Percentiles rank a stretch among this genome's conserved stretches.
phyloP scores from a whole-genome alignment of 2,888 invertebrate genomes.

The Gasteruption jaculator region DNA sequence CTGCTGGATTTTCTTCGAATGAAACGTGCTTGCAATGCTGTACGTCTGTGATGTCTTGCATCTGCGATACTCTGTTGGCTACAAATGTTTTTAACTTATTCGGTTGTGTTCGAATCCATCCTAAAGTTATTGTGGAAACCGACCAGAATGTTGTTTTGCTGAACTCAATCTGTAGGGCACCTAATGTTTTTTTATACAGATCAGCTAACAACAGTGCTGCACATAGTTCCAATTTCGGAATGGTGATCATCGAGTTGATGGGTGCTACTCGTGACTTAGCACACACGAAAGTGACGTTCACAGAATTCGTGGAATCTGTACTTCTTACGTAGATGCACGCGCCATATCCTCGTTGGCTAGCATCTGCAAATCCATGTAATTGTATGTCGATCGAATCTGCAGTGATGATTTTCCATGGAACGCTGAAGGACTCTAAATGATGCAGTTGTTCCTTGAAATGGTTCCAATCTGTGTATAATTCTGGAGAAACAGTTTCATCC shows the following conservation, averaged over 20 bases:
- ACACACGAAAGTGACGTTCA: conserved; percentile 21
- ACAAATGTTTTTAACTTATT: conserved; percentile 17
- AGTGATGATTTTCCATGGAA: background rate
- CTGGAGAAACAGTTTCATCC: conserved; percentile 5
- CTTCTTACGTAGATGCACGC: conserved; percentile 22
- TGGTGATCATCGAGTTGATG: background rate
- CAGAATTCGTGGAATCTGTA: conserved; percentile 1
- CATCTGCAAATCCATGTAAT: conserved; percentile 23
- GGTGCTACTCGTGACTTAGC: conserved; percentile 34
- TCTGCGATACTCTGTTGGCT: conserved; percentile 17
- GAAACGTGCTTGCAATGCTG: conserved; percentile 12
- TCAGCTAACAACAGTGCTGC: conserved; percentile 19
- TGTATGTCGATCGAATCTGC: background rate
- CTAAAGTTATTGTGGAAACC: conserved; percentile 16
- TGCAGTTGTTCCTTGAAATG: background rate
- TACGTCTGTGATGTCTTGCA: conserved; percentile 8
- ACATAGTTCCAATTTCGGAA: conserved; percentile 25
- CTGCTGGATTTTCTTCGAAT: conserved; percentile 18
- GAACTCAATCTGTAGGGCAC: conserved; percentile 4
- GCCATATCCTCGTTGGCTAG: conserved; percentile 24
- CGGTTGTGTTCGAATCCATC: conserved; percentile 21
- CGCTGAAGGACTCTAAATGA: conserved; percentile 16
- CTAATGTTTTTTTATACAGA: no score
- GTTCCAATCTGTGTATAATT: background rate
- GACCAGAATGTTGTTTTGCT: conserved; percentile 14